Evolutionary conservation across 2,888 invertebrate species (phyloP).

Genomic region (Mayetiola destructor): DNA sequence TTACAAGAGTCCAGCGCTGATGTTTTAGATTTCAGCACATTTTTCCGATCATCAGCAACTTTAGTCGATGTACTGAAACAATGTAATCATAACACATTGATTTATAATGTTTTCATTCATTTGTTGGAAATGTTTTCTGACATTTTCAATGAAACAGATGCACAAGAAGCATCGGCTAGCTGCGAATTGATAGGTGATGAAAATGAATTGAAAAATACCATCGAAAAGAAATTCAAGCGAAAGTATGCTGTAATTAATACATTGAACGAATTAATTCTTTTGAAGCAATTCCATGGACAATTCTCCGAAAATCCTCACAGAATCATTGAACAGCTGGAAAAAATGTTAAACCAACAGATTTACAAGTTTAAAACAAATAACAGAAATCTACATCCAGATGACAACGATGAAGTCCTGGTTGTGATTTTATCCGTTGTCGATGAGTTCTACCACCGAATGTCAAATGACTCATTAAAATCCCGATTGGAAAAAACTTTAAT

Average conservation of each 20-base stretch:
- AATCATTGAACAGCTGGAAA: constrained; percentile 18
- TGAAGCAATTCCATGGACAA: constrained; percentile 27
- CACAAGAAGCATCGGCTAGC: background rate
- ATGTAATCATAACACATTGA: constrained; percentile 25
- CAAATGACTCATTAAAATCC: background rate
- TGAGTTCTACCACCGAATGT: background rate
- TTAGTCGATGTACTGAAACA: constrained; percentile 22
- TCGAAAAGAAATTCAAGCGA: background rate
- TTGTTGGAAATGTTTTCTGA: background rate
- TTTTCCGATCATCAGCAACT: background rate
- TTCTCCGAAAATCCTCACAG: constrained; percentile 26
- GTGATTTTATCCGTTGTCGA: background rate
- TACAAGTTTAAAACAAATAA: background rate
- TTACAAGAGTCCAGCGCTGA: background rate
- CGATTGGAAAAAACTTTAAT: background rate
- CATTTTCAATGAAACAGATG: background rate
- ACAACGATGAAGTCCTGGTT: background rate
- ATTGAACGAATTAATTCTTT: constrained; percentile 28
- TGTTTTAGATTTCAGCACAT: background rate
- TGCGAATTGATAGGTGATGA: background rate
- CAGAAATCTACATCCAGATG: background rate
- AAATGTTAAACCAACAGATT: background rate
- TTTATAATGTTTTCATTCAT: constrained; percentile 25
- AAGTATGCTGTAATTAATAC: constrained; percentile 24
- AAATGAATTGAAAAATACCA: background rate